Evolutionary conservation across 2,888 invertebrate species (phyloP), one percentile per base, ranked within the genome.

Genomic region (Acanthoscelides obtectus): DNA sequence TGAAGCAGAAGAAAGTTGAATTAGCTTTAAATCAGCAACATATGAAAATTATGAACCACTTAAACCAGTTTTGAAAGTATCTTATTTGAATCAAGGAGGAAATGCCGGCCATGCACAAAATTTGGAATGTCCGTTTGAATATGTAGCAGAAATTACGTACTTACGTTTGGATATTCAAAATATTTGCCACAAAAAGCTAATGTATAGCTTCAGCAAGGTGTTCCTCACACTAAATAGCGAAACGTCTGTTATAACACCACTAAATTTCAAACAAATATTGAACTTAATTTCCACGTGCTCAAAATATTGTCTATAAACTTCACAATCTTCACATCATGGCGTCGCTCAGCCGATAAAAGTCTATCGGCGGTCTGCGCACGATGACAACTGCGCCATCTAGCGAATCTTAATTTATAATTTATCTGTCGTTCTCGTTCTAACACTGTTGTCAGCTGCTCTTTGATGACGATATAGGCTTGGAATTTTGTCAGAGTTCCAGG

Each of bases 271-370:
- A 72, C 73, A 75, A 73, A 73, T 75, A 72, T 68, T 72, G 66
- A 72, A 70, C 76, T 72, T 73, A 78, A 75, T 82, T 83, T 90
- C 90, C 90, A 91, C 91, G 90, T 90, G 90, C 90, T 89, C 88
- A 87, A 89, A 89, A 88, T 90, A 90, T 90, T 90, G 89, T 90
- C 86, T 84, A 87, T 87, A 88, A 88, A 88, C 86, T 73, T 76
- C 87, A 45, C 45, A 86, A 67, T 71, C 66, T 20, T 45, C 22
- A 19, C 90, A 90, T 90, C 88, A 91, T 91, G 91, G 91, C 90
- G 88, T 79, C 77, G 74, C 78, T 79, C 76, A 67, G 74, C 75
- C 79, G 77, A 80, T 81, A 81, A 22, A 22, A 22, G 45, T 45
- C 67, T 22, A 66, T 5, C 6, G 6, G 6, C 3, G 45, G 1